Percentiles rank a stretch among this genome's conserved stretches.
phyloP scores from a whole-genome alignment of 2,113 vertebrate species.

The Monopterus albus region DNA sequence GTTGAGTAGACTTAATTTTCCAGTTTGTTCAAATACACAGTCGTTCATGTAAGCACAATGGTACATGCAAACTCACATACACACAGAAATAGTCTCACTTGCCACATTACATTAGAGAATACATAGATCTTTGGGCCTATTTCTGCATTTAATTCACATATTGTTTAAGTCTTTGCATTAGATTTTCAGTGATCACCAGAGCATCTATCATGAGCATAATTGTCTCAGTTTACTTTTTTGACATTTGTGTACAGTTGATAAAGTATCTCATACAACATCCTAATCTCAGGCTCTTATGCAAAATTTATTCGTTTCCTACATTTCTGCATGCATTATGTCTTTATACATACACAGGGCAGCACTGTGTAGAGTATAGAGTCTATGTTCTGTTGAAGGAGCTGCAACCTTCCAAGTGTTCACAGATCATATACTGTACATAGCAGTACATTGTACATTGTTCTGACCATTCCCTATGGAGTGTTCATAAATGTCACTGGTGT shows the following conservation, averaged over 20 bases:
- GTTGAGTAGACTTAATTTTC: slow-evolving; percentile 33
- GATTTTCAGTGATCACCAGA: no score
- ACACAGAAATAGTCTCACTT: not conserved
- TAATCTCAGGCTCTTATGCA: slow-evolving; percentile 17
- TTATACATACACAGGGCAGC: slow-evolving; percentile 5
- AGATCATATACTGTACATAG: slow-evolving; percentile 36
- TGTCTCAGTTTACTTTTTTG: not conserved
- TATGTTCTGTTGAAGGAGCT: not conserved
- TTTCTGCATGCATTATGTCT: slow-evolving; percentile 15
- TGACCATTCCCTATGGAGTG: slow-evolving; percentile 44
- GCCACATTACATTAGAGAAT: not conserved
- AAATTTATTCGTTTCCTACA: slow-evolving; percentile 8
- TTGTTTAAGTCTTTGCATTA: no score
- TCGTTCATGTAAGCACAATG: not conserved
- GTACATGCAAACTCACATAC: not conserved
- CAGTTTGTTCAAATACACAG: not conserved
- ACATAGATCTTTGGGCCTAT: no score
- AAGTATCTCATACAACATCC: slow-evolving; percentile 1
- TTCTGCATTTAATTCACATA: no score
- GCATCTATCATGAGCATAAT: no score
- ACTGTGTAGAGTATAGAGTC: not conserved
- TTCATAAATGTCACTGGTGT: slow-evolving; percentile 56
- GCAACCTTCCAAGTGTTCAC: slow-evolving; percentile 19
- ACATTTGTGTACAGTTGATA: no score
- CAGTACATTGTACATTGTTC: slow-evolving; percentile 17